Percentiles rank a stretch among this genome's conserved stretches.
phyloP scores from a whole-genome alignment of 2,797 vertebrate species.

The Protonibea diacanthus region DNA sequence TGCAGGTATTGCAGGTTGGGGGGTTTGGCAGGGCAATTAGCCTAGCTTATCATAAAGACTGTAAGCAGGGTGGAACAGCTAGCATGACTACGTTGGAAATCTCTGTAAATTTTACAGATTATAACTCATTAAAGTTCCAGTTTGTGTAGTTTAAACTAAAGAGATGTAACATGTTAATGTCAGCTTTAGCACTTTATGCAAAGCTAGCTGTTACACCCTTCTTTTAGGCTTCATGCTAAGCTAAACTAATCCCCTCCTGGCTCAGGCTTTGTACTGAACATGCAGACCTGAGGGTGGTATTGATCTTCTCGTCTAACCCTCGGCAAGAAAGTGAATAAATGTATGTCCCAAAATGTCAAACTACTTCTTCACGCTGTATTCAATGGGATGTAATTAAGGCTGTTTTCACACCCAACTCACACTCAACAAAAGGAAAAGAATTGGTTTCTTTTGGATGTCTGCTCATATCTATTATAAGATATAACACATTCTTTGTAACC shows the following conservation, averaged over 20 bases:
- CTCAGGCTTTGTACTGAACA: neutral
- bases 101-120: neutral
- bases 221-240: slow-evolving; percentile 10
- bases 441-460: slow-evolving; percentile 20
- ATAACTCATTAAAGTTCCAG: too few species aligned
- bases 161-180: neutral
- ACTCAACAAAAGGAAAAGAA: too few species aligned
- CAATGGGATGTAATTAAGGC: slow-evolving; percentile 1
- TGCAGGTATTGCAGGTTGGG: neutral
- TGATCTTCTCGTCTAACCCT: slow-evolving; percentile 13
- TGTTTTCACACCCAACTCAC: slow-evolving; percentile 8
- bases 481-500: slow-evolving; percentile 13
- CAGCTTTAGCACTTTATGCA: neutral
- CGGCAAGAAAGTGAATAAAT: neutral
- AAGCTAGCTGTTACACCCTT: neutral
- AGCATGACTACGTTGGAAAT: neutral
- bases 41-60: too few species aligned
- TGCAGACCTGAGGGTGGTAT: neutral
- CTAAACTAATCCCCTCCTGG: neutral
- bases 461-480: slow-evolving; percentile 39
- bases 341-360: slow-evolving; percentile 12
- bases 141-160: neutral
- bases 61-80: neutral
- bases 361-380: slow-evolving; percentile 1
- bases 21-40: neutral